Conservation (phyloP, 1,140 invertebrate species). For the Saccostrea glomerata region DNA sequence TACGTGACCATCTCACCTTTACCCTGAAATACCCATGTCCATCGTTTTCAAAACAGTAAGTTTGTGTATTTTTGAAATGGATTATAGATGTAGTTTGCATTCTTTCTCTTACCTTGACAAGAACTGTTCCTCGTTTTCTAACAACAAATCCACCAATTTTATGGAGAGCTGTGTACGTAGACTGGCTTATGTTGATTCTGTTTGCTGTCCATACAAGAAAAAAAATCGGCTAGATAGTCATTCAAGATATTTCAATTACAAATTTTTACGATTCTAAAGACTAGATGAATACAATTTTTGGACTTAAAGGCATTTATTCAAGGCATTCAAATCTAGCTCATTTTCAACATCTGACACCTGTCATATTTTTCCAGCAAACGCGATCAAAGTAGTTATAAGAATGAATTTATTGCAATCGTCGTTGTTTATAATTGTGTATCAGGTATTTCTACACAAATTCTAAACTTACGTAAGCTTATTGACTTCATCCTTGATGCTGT, state of each 20-base stretch:
- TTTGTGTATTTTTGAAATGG: not conserved
- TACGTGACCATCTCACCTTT: conserved; percentile 65
- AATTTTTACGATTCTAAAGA: too few species aligned
- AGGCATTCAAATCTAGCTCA: too few species aligned
- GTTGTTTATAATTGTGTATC: too few species aligned
- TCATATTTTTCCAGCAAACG: too few species aligned
- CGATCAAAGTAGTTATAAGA: too few species aligned
- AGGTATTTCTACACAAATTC: too few species aligned
- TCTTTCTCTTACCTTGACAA: conserved; percentile 55
- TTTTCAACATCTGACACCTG: too few species aligned
- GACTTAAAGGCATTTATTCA: too few species aligned
- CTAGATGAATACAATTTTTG: too few species aligned
- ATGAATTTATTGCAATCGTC: too few species aligned
- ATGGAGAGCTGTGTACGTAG: conserved; percentile 54
- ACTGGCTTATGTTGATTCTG: conserved; percentile 57
- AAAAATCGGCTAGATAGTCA: not conserved
- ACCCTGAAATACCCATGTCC: conserved; percentile 49
- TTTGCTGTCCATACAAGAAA: conserved; percentile 54
- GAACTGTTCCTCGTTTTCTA: conserved; percentile 48
- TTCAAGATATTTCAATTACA: too few species aligned
- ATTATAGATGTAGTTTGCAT: too few species aligned
- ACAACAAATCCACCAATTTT: conserved; percentile 54
- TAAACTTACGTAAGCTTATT: conserved; percentile 46
- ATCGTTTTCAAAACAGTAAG: not conserved
- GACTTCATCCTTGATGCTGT: conserved; percentile 56